phyloP scores from a whole-genome alignment of 2,113 vertebrate species.

The Toxotes jaculatrix region DNA sequence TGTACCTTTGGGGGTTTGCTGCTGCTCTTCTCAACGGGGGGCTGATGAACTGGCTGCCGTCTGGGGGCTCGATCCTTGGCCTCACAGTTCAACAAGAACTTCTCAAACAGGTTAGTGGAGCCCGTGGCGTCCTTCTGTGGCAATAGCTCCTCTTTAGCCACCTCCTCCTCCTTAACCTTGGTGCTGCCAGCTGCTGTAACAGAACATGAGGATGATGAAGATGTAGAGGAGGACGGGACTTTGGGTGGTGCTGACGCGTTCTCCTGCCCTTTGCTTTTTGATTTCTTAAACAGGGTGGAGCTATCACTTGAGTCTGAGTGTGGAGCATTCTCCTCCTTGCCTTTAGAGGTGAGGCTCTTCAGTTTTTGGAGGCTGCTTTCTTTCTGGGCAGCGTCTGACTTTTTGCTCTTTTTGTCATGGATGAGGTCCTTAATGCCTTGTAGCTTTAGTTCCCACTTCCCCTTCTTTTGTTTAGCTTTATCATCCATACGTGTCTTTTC shows the following conservation, averaged over 20 bases:
- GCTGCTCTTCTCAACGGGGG: constrained; percentile 54
- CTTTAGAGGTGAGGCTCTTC: constrained; percentile 79
- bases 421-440: constrained; percentile 81
- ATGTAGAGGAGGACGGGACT: constrained; percentile 67
- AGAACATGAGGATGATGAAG: constrained; percentile 68
- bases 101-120: constrained; percentile 84
- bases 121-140: constrained; percentile 72
- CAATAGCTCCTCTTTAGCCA: constrained; percentile 70
- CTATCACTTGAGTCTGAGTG: constrained; percentile 84
- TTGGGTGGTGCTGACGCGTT: constrained; percentile 41
- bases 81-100: constrained; percentile 84
- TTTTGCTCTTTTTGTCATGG: constrained; percentile 84
- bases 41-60: constrained; percentile 65
- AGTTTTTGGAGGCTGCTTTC: constrained; percentile 82
- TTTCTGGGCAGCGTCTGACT: constrained; percentile 77
- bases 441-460: constrained; percentile 80
- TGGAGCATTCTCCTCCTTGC: constrained; percentile 82
- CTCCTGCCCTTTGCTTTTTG: constrained; percentile 77
- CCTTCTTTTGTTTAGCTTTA: constrained; percentile 88
- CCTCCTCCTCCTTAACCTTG: constrained; percentile 78
- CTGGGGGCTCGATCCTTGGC: constrained; percentile 84
- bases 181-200: constrained; percentile 35
- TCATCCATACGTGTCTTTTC: constrained; percentile 71
- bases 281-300: constrained; percentile 75
- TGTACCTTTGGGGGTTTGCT: constrained; percentile 78